Evolutionary conservation across 1,140 invertebrate genomes (phyloP), one percentile per base, ranked within the genome.

Genomic region (Bombus huntii): DNA sequence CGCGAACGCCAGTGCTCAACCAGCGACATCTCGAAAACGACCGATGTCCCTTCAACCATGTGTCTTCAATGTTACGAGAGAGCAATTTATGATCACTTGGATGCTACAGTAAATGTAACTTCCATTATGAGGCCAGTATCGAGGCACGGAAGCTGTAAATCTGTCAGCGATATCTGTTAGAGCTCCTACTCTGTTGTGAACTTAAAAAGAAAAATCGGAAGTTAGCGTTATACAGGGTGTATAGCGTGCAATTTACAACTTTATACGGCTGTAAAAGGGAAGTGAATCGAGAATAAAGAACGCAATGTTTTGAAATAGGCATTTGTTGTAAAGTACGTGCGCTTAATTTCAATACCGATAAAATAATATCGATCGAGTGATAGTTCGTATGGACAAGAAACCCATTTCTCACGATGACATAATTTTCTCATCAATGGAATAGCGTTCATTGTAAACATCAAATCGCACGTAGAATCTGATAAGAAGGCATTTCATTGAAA

Each of bases 31-130:
- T 34, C 42, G 34, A 25, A 57, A 75, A 47, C 47, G 22, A 42
- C 44, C 59, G 73, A 53, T 74, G n/a, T 34, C 42, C 12, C 44
- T 47, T 74, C 31, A n/a, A 53, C 10, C n/a, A 31, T 66, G n/a
- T 34, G 72, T 53, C 44, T 74, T 74, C 31, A 12, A 22, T 37
- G 47, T 75, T 57, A 25, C 34, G 47, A 37, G 34, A 57, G 31
- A 75, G 10, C 44, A 57, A 75, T 75, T 75, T 57, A 75, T 25
- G 73, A 34, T 75, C 73, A 37, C 47, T 72, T 25, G 37, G 37
- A 42, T 15, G 31, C 31, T 25, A 31, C 31, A 22, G 47, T 22
- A 15, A 37, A 42, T 72, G 47, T 75, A 75, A 28, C 31, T 75
- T 75, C 34, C 47, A 75, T 75, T 75, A 75, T 57, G 47, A 75